Percentiles rank a stretch among this genome's conserved stretches.
Evolutionary conservation across 2,113 vertebrate species (phyloP).

Genomic region (Tonatia bakeri): DNA sequence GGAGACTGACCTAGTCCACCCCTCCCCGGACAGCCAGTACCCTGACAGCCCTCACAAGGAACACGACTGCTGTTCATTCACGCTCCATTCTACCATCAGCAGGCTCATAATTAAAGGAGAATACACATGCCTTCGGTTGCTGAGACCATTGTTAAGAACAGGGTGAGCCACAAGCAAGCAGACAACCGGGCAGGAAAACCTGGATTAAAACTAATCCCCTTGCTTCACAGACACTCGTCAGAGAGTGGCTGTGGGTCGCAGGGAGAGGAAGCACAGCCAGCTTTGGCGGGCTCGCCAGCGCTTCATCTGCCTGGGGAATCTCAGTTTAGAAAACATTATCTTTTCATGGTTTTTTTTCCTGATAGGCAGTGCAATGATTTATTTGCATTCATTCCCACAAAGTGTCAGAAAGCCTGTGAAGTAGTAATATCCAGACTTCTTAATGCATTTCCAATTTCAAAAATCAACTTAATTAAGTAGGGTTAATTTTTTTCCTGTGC

Average conservation of each 20-base stretch:
- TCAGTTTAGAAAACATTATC: slow-evolving; percentile 75
- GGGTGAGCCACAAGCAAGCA: slow-evolving; percentile 56
- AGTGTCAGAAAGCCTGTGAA: slow-evolving; percentile 59
- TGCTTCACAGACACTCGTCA: slow-evolving; percentile 68
- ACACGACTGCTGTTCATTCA: background rate
- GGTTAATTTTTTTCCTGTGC: slow-evolving; percentile 60
- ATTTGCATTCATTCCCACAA: slow-evolving; percentile 58
- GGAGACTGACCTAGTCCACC: background rate
- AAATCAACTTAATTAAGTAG: slow-evolving; percentile 75
- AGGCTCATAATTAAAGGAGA: background rate
- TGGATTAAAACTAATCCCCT: slow-evolving; percentile 68
- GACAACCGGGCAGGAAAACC: slow-evolving; percentile 69
- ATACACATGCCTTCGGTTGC: slow-evolving; percentile 52
- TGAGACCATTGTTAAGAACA: slow-evolving; percentile 48
- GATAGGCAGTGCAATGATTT: slow-evolving; percentile 60
- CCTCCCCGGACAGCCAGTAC: background rate
- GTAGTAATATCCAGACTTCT: slow-evolving; percentile 26
- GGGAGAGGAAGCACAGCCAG: slow-evolving; percentile 76
- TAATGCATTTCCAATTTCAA: slow-evolving; percentile 60
- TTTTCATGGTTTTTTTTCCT: slow-evolving; percentile 68
- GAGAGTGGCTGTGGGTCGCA: slow-evolving; percentile 61
- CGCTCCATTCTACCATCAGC: background rate
- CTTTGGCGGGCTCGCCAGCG: slow-evolving; percentile 71
- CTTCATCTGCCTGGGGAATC: slow-evolving; percentile 71
- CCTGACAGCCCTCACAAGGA: background rate